Conservation (phyloP, 2,113 vertebrate species). For the Oxyura jamaicensis region DNA sequence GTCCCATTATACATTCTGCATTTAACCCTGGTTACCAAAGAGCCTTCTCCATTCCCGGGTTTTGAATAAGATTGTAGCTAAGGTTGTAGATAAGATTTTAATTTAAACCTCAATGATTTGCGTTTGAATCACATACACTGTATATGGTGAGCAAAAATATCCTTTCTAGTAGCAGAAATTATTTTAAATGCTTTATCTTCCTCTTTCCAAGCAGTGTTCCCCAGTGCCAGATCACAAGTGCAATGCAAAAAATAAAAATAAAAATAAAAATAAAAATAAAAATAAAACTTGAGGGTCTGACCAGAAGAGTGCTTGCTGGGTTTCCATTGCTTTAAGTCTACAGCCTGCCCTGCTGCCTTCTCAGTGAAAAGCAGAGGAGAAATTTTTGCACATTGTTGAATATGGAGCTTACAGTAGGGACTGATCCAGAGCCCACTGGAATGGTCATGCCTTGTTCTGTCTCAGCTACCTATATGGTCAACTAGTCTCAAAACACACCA, state of each 20-base stretch:
- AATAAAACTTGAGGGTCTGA: neutral
- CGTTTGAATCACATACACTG: neutral
- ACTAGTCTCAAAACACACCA: neutral
- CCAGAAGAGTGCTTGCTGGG: neutral
- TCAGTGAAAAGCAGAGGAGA: neutral
- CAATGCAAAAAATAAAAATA: rapidly evolving
- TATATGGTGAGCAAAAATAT: neutral
- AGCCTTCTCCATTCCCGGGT: neutral
- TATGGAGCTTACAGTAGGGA: neutral
- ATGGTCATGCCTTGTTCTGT: neutral
- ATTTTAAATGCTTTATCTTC: neutral
- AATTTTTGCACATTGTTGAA: neutral
- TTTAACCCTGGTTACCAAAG: neutral
- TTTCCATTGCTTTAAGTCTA: neutral
- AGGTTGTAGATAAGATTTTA: neutral
- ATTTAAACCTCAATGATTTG: neutral
- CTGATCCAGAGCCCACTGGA: neutral
- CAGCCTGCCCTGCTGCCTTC: neutral
- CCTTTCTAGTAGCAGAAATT: neutral
- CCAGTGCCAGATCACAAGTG: neutral
- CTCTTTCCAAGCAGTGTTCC: neutral
- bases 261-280: too few relatives aligned
- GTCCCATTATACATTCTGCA: neutral
- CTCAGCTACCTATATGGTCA: neutral
- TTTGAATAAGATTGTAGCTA: neutral